Conservation (phyloP, 2,113 vertebrate species). For the Stigmatopora argus region DNA sequence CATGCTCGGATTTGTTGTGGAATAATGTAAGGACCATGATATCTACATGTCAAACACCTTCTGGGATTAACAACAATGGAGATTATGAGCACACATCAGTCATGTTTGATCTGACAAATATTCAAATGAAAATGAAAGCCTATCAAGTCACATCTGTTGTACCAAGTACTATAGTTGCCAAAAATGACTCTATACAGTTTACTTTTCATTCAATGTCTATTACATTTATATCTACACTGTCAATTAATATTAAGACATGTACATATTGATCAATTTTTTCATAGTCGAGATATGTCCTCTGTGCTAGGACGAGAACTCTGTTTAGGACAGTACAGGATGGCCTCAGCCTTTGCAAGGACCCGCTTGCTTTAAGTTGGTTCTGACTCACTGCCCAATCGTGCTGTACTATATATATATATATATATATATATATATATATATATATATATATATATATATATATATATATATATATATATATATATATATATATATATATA, state of each 20-base stretch:
- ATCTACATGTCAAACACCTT: background rate
- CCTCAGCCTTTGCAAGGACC: constrained; percentile 46
- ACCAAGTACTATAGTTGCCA: background rate
- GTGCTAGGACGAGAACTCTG: constrained; percentile 3
- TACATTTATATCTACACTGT: background rate
- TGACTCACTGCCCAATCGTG: constrained; percentile 29
- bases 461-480: too few relatives aligned
- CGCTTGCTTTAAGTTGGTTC: constrained; percentile 36
- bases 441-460: too few relatives aligned
- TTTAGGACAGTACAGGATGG: constrained; percentile 30
- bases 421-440: too few relatives aligned
- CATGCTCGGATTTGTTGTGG: background rate
- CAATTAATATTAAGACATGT: background rate
- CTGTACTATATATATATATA: background rate
- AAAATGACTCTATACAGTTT: background rate
- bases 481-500: too few relatives aligned
- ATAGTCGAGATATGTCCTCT: background rate
- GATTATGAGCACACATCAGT: background rate
- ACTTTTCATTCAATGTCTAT: background rate
- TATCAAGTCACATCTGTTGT: background rate
- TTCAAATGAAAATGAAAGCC: background rate
- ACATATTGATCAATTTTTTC: background rate
- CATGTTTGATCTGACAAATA: background rate
- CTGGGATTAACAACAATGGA: background rate
- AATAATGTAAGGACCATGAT: background rate